phyloP scores from a whole-genome alignment of 2,113 vertebrate genomes.

The Leptocoma aspasia region DNA sequence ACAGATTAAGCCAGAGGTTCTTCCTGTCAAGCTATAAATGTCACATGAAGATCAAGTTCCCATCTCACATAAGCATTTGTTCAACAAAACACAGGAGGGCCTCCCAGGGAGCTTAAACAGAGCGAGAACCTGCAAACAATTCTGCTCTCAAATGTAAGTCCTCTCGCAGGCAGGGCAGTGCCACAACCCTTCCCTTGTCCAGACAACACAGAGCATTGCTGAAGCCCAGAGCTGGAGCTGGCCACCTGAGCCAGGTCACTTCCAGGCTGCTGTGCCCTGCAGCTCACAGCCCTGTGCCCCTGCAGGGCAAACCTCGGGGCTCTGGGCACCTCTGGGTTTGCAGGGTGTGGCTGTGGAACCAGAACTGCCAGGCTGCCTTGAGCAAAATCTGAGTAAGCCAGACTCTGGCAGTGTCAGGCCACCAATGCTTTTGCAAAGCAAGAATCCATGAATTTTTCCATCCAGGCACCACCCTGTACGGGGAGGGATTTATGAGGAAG shows the following conservation, averaged over 20 bases:
- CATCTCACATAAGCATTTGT: neutral
- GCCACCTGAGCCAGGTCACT: fast-evolving
- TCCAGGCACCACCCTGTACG: neutral
- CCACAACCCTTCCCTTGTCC: neutral
- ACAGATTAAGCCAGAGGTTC: neutral
- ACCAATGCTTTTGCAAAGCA: neutral
- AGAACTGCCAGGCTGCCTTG: neutral
- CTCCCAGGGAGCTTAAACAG: neutral
- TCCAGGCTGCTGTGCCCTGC: neutral
- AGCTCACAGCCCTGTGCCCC: neutral
- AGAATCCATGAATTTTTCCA: neutral
- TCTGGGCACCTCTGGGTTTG: neutral
- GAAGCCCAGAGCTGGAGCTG: neutral
- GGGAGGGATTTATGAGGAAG: neutral
- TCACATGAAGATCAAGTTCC: neutral
- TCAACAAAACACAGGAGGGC: neutral
- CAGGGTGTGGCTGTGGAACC: neutral
- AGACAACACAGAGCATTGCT: neutral
- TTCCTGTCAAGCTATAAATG: neutral
- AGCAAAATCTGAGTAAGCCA: neutral
- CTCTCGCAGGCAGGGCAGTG: neutral
- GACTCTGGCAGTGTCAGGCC: neutral
- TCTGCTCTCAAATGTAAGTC: neutral
- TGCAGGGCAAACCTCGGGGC: neutral
- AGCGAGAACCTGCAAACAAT: neutral